Conservation (phyloP, 2,797 vertebrate genomes). For the Anguilla anguilla region DNA sequence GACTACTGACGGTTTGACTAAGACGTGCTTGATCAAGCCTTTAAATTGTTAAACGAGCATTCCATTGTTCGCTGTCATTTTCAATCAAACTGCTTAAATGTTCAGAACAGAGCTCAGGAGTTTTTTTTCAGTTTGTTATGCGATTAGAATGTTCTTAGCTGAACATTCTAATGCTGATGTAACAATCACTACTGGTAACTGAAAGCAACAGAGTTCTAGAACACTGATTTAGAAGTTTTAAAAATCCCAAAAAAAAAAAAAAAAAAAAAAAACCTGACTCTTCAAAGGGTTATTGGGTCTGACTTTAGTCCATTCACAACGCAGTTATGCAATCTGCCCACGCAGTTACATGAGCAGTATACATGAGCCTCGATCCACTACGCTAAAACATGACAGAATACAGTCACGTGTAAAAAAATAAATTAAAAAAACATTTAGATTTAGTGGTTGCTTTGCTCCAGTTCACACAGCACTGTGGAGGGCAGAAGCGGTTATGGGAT, state of each 20-base stretch:
- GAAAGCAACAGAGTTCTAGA: no score
- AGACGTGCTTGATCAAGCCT: neutral
- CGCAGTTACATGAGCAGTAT: neutral
- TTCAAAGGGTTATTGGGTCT: neutral
- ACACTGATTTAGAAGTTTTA: no score
- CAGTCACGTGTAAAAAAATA: neutral
- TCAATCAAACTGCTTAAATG: neutral
- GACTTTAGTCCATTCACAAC: conserved; percentile 6
- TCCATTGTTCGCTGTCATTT: neutral
- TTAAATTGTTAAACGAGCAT: neutral
- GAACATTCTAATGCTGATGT: no score
- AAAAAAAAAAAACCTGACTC: neutral
- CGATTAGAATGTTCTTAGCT: no score
- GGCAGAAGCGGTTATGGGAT: neutral
- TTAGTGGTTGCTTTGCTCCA: neutral
- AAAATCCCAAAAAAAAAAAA: no score
- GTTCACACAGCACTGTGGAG: neutral
- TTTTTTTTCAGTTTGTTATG: no score
- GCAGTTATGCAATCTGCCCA: conserved; percentile 7
- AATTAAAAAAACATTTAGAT: no score
- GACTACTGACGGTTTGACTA: neutral
- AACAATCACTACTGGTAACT: no score
- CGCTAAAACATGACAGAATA: neutral
- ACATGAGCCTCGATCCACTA: neutral
- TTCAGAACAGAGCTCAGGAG: neutral